Conservation (phyloP, 1,140 invertebrate genomes). For the Lasioglossum albipes region DNA sequence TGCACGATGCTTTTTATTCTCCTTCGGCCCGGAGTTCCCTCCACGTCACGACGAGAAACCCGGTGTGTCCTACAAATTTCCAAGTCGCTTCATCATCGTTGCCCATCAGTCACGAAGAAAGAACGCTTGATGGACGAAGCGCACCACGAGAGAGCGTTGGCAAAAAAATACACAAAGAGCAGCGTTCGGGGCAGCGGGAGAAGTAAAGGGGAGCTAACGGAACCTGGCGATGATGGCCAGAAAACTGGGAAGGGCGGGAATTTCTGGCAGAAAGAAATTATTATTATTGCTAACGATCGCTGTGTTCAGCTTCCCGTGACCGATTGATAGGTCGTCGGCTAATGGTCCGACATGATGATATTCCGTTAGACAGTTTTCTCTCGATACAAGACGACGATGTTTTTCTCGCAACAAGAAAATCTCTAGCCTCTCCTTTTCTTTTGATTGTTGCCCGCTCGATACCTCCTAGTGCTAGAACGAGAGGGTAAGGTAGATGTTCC, state of each 20-base stretch:
- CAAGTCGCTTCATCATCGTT: constrained; percentile 64
- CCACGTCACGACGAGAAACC: constrained; percentile 35
- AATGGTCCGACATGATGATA: neutral
- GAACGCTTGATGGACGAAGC: constrained; percentile 43
- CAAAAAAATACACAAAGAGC: constrained; percentile 37
- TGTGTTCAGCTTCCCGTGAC: neutral
- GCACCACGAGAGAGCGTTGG: constrained; percentile 6
- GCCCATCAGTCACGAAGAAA: constrained; percentile 59
- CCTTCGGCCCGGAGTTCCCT: constrained; percentile 9
- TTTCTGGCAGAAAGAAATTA: neutral
- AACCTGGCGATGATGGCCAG: neutral
- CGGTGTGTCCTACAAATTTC: constrained; percentile 59
- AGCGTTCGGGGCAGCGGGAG: constrained; percentile 3
- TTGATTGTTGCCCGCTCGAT: too few relatives aligned
- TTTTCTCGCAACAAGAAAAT: too few relatives aligned
- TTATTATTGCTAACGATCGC: constrained; percentile 6
- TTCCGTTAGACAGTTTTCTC: too few relatives aligned
- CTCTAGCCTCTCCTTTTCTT: too few relatives aligned
- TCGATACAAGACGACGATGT: too few relatives aligned
- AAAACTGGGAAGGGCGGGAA: neutral
- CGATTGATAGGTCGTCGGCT: neutral
- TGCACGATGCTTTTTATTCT: constrained; percentile 22
- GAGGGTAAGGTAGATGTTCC: too few relatives aligned
- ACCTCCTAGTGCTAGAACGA: too few relatives aligned
- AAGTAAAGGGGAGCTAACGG: neutral